Percentiles rank a stretch among this genome's conserved stretches.
These are phyloP conservation scores for Gallinago undulata DNA, from an alignment of 2,113 vertebrate species.

Conservation along the genomic window DNA sequence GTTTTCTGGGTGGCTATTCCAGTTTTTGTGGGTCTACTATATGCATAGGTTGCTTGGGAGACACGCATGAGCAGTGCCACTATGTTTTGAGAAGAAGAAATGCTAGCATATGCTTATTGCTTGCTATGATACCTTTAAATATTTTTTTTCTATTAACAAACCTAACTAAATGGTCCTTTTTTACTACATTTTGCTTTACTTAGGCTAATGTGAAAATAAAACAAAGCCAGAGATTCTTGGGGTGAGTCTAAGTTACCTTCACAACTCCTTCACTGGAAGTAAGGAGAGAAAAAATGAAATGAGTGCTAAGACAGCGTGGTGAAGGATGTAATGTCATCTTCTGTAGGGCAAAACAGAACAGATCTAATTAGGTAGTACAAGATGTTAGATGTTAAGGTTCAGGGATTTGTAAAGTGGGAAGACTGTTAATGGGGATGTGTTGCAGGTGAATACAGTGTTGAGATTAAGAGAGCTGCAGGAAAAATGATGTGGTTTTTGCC, in stretches of 20 bases:
- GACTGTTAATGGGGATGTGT: background rate
- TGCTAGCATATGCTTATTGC: background rate
- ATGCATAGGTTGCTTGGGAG: background rate
- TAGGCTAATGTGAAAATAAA: background rate
- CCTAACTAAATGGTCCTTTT: background rate
- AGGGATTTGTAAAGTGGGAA: background rate
- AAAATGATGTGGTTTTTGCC: background rate
- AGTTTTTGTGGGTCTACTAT: background rate
- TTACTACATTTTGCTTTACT: background rate
- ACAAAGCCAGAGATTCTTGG: background rate
- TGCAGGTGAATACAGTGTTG: background rate
- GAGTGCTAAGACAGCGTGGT: background rate
- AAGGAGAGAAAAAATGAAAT: background rate
- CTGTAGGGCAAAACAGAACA: background rate
- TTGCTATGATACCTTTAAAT: background rate
- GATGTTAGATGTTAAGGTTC: background rate
- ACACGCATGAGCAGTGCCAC: rapidly evolving
- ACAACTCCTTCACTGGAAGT: background rate
- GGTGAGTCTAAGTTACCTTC: background rate
- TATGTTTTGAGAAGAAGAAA: background rate
- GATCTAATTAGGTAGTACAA: background rate
- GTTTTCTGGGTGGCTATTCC: background rate
- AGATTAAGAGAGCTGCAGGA: background rate
- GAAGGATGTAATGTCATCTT: background rate
- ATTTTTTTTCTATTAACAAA: background rate